A percentile compares a stretch with the other conserved stretches of the same genome.
phyloP scores from a whole-genome alignment of 2,113 vertebrate genomes.

The Gambusia affinis region DNA sequence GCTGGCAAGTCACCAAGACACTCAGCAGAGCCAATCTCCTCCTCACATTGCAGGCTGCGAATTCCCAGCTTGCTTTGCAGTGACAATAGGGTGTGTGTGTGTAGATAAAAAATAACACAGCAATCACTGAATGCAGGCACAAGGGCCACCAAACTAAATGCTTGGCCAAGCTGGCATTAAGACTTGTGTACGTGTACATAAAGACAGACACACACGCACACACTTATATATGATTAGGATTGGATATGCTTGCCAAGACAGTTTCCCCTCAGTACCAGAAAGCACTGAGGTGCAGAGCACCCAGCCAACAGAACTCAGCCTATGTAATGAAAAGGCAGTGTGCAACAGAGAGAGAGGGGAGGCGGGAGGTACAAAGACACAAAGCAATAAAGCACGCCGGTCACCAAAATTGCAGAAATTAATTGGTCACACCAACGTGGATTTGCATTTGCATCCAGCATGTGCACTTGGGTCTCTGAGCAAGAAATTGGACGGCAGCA shows the following conservation, averaged over 20 bases:
- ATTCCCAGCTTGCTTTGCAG: conserved; percentile 71
- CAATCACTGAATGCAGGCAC: conserved; percentile 68
- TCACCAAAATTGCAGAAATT: conserved; percentile 73
- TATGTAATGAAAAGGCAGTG: conserved; percentile 56
- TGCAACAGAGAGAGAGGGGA: conserved; percentile 12
- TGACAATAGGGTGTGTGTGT: conserved; percentile 57
- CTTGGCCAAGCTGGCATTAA: conserved; percentile 57
- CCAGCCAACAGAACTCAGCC: conserved; percentile 61
- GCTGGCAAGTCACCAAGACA: conserved; percentile 70
- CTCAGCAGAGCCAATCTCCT: conserved; percentile 69
- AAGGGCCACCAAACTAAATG: conserved; percentile 69
- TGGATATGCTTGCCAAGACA: conserved; percentile 73
- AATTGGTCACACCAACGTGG: conserved; percentile 69
- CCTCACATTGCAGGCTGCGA: conserved; percentile 61
- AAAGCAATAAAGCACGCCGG: conserved; percentile 68
- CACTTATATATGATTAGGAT: conserved; percentile 61
- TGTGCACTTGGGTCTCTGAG: conserved; percentile 39
- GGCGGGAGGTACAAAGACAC: conserved; percentile 55
- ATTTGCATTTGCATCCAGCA: conserved; percentile 58
- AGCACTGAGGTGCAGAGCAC: conserved; percentile 67
- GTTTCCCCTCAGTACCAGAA: conserved; percentile 72
- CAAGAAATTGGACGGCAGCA: conserved; percentile 33
- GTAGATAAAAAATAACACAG: conserved; percentile 36
- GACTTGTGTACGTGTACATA: conserved; percentile 13
- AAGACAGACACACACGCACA: conserved; percentile 12